phyloP scores from a whole-genome alignment of 2,888 invertebrate genomes.

The Alcis repandata region DNA sequence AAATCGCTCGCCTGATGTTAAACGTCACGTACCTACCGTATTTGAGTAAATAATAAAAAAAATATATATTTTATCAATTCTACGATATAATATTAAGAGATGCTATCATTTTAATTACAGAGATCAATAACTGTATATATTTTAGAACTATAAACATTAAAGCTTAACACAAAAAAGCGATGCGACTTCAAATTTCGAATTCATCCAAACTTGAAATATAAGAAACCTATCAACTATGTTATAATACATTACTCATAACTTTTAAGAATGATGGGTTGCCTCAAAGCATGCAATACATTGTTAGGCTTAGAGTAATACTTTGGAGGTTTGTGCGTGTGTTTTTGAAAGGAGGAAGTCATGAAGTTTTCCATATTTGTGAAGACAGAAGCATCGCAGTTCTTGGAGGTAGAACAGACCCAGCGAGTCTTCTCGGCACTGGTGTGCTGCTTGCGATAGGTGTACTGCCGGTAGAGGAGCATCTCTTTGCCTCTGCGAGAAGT shows the following conservation, averaged over 20 bases:
- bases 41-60: no score
- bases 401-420: constrained; percentile 78
- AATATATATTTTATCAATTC: no score
- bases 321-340: constrained; percentile 75
- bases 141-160: no score
- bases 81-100: no score
- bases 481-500: constrained; percentile 80
- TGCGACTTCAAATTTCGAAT: no score
- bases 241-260: constrained; percentile 52
- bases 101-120: no score
- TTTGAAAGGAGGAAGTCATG: constrained; percentile 67
- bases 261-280: constrained; percentile 63
- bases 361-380: constrained; percentile 69
- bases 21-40: no score
- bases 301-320: constrained; percentile 77
- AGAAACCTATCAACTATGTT: background rate
- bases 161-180: no score
- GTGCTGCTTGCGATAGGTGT: constrained; percentile 78
- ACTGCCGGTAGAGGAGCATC: constrained; percentile 74
- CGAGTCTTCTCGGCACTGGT: constrained; percentile 60
- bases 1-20: no score
- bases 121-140: no score
- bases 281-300: constrained; percentile 69
- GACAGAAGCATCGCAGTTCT: constrained; percentile 74
- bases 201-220: no score